Evolutionary conservation across 1,140 invertebrate species (phyloP), one percentile per base, ranked within the genome.

Genomic region (Ruditapes philippinarum): DNA sequence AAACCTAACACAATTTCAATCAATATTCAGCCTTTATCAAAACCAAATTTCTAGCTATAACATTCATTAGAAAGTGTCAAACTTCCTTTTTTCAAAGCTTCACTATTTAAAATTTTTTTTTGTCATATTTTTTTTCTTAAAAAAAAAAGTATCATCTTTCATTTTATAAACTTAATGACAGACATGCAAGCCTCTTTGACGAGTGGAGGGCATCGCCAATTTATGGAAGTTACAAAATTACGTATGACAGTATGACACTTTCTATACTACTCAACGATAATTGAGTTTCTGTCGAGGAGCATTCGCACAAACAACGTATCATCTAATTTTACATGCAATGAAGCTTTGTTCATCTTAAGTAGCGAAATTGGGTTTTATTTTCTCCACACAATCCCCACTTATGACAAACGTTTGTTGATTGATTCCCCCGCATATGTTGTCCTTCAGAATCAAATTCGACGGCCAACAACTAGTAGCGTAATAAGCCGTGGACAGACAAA

Each of bases 271-370:
- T 70, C 31, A 36, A 70, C 33, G 33, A 70, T 38, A 70, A 38
- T 70, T 70, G 31, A 7, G 2, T 38, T 70, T 70, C n/a, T 65
- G 12, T 70, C 33, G 28, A 70, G 12, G 33, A 70, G 22, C 38
- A 70, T 70, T 70, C 33, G 22, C 17, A 38, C 65, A 70, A 70
- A 70, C 28, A 70, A 25, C 65, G 38, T 38, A 19, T 70, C 65
- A 70, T 38, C 65, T 36, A 70, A 70, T 38, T 70, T 38, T 38
- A 70, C 65, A 70, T 38, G 65, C 65, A 70, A 40, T 31, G 33
- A 70, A 70, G 65, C 65, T 70, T 70, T 70, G 65, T 70, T 70
- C 65, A 38, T 70, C 65, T 38, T 70, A 70, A 70, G 65, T 36
- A 40, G 65, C 1, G 22, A 70, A 70, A 70, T 33, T 38, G 65